Evolutionary conservation across 2,888 invertebrate genomes (phyloP), one percentile per base, ranked within the genome.

Genomic region (Dynastes grantii): DNA sequence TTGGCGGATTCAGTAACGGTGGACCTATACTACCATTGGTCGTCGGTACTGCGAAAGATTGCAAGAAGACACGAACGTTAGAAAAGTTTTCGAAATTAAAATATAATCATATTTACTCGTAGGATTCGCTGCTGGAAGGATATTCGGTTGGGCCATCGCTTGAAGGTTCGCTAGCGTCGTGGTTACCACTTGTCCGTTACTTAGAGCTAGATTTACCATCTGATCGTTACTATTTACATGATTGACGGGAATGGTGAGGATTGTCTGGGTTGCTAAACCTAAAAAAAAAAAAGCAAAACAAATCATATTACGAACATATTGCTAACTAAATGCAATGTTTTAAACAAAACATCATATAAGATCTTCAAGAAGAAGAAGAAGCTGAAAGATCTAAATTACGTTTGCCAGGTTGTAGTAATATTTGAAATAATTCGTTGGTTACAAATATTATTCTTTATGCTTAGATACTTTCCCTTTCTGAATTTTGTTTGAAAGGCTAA

Each of bases 181-280:
- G 49, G 95, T 95, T 29, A 96, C 94, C 63, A 96, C 94, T 90
- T 96, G 96, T 45, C 96, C 96, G 88, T 95, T 96, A 88, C 94
- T 95, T 81, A 96, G 91, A 4, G 95, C 95, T 85, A 96, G 89
- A 87, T 96, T 95, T 40, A 95, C 94, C 92, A 95, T 94, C 86
- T 92, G 92, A 86, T 92, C 92, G 84, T 90, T 90, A 83, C 89
- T 89, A 90, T 95, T 95, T 83, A 96, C 95, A 90, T 96, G 95
- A 90, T 95, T 96, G 80, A 98, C 96, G 77, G 98, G 98, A 87
- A 98, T 98, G 83, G 98, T 97, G 85, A 98, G 91, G 87, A 98
- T 97, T 86, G 98, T 98, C 90, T 98, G 98, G 75, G 97, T 96
- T 76, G 97, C 97, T 87, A 98, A 95, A 84, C 97, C 97, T 97